Evolutionary conservation across 2,113 vertebrate species (phyloP).

Genomic region (Puma concolor): DNA sequence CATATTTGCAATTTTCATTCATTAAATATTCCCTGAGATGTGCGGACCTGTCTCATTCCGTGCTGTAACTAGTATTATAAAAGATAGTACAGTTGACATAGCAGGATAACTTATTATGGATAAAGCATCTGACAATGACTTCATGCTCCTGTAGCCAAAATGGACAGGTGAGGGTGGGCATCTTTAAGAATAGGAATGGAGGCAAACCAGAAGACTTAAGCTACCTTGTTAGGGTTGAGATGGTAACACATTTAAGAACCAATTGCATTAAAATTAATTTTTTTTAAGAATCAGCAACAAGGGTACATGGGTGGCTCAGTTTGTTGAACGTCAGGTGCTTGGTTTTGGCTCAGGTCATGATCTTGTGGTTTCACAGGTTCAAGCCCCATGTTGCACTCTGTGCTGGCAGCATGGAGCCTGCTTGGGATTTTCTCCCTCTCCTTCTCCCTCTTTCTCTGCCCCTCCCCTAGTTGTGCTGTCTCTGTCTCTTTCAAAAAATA

Average conservation of each 20-base stretch:
- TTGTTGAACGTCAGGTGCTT: no score
- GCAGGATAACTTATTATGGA: slow-evolving; percentile 3
- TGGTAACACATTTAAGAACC: not conserved
- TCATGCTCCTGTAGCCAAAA: slow-evolving; percentile 10
- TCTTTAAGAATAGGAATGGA: slow-evolving; percentile 1
- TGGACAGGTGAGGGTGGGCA: not conserved
- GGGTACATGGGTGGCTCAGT: no score
- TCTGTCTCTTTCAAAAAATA: no score
- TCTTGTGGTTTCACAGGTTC: no score
- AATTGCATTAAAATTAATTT: not conserved
- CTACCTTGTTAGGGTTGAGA: not conserved
- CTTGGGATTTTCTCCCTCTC: no score
- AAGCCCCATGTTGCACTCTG: no score
- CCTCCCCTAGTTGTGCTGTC: no score
- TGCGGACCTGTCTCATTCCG: not conserved
- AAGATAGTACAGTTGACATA: not conserved
- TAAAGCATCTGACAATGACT: slow-evolving; percentile 43
- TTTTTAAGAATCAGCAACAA: not conserved
- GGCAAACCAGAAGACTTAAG: slow-evolving; percentile 36
- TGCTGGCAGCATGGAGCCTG: no score
- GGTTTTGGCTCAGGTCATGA: no score
- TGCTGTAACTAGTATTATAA: slow-evolving; percentile 2
- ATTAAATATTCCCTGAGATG: slow-evolving; percentile 15
- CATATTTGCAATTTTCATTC: slow-evolving; percentile 28
- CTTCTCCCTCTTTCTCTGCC: no score